phyloP scores from a whole-genome alignment of 2,888 invertebrate genomes.

The Tetheella fluctuosa region DNA sequence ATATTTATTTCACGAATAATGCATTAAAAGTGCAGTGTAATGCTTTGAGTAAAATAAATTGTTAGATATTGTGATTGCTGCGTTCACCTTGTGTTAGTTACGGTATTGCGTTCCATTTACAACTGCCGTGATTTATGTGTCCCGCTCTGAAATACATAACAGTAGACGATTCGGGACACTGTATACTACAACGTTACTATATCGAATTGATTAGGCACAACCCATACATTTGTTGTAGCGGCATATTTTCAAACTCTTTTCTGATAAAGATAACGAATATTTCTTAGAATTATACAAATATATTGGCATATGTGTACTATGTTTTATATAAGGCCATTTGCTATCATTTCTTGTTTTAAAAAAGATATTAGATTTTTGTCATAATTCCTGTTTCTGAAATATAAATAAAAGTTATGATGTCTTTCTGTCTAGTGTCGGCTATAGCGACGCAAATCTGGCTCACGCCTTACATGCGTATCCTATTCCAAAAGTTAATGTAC shows the following conservation, averaged over 20 bases:
- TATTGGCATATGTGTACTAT: no score
- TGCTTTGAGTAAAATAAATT: constrained; percentile 35
- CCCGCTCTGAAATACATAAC: constrained; percentile 53
- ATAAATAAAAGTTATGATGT: no score
- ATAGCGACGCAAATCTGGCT: no score
- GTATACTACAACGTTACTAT: constrained; percentile 26
- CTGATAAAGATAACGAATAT: neutral
- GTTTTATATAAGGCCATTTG: no score
- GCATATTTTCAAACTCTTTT: neutral
- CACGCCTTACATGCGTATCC: no score
- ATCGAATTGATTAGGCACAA: constrained; percentile 2
- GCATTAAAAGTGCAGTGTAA: constrained; percentile 40
- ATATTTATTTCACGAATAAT: constrained; percentile 25
- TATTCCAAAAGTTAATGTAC: neutral
- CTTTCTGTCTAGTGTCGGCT: no score
- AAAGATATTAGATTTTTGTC: no score
- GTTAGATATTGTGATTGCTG: constrained; percentile 30
- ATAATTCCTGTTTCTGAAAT: no score
- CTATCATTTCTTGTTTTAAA: no score
- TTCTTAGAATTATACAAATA: no score
- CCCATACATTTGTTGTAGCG: neutral
- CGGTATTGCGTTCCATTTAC: constrained; percentile 60
- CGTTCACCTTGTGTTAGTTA: constrained; percentile 58
- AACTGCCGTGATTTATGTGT: constrained; percentile 58
- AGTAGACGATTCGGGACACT: constrained; percentile 47